A percentile compares a stretch with the other conserved stretches of the same genome.
Evolutionary conservation across 2,888 invertebrate genomes (phyloP).

Genomic region (Chaitophorus viminalis): DNA sequence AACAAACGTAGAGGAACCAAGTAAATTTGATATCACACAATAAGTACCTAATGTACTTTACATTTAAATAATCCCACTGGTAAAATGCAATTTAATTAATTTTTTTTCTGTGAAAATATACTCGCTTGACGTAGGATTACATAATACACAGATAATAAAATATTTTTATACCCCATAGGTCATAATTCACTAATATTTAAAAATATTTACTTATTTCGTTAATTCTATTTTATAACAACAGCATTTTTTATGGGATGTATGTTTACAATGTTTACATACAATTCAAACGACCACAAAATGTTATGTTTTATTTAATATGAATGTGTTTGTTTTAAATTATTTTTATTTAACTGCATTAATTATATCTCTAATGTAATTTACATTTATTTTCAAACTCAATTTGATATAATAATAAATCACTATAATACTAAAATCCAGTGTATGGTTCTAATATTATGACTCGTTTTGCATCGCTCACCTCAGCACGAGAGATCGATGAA

Average conservation of each 20-base stretch:
- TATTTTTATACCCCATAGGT: background rate
- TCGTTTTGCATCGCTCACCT: background rate
- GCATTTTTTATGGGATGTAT: no score
- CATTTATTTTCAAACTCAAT: no score
- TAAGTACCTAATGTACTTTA: background rate
- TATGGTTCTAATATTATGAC: background rate
- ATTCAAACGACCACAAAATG: background rate
- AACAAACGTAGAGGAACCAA: background rate
- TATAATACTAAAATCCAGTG: background rate
- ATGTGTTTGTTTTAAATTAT: background rate
- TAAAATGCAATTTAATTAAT: constrained; percentile 7
- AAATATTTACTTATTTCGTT: background rate
- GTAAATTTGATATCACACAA: background rate
- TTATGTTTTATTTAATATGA: background rate
- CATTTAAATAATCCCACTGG: constrained; percentile 12
- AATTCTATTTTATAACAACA: background rate
- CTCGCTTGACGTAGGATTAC: background rate
- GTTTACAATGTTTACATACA: background rate
- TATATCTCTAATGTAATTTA: background rate
- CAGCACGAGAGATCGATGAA: background rate
- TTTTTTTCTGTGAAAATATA: background rate
- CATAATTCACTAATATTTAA: background rate
- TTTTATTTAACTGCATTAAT: background rate
- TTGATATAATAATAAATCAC: no score
- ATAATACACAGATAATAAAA: background rate